These are phyloP conservation scores for Peromyscus maniculatus DNA, from an alignment of 2,113 vertebrate genomes.

Conservation along the genomic window DNA sequence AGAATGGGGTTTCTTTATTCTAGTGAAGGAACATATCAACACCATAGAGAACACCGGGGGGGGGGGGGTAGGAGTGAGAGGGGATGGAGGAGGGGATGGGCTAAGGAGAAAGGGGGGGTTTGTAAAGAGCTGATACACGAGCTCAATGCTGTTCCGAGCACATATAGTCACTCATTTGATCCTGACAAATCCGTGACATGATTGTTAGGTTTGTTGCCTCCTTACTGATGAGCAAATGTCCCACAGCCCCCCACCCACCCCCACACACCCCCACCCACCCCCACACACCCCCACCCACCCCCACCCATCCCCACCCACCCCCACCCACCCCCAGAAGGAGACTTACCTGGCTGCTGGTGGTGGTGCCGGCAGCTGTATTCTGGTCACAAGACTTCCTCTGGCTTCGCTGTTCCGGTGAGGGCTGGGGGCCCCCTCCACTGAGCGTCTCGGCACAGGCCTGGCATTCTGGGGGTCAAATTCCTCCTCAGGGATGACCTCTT, in stretches of 20 bases:
- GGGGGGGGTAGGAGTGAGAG: too few species aligned
- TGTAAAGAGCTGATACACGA: not conserved
- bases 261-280: not conserved
- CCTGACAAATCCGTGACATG: not conserved
- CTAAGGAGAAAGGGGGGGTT: not conserved
- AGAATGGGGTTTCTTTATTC: not conserved
- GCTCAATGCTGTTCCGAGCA: not conserved
- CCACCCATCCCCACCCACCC: not conserved
- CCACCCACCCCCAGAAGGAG: not conserved
- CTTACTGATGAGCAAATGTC: not conserved
- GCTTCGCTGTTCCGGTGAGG: slow-evolving; percentile 74
- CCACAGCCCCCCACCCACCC: not conserved
- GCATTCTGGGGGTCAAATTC: slow-evolving; percentile 85
- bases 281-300: not conserved
- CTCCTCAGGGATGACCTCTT: slow-evolving; percentile 88
- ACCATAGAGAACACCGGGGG: not conserved
- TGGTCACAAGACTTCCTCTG: slow-evolving; percentile 46
- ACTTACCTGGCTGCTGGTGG: slow-evolving; percentile 79
- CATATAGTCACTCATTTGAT: not conserved
- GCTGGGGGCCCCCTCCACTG: not conserved
- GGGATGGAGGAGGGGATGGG: too few species aligned
- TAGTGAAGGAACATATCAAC: not conserved
- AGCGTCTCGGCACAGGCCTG: slow-evolving; percentile 73
- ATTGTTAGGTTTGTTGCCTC: not conserved
- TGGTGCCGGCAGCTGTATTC: not conserved